Base-by-base conservation (phyloP, 2,888 invertebrate species). In the Chrysodeixis includens region DNA sequence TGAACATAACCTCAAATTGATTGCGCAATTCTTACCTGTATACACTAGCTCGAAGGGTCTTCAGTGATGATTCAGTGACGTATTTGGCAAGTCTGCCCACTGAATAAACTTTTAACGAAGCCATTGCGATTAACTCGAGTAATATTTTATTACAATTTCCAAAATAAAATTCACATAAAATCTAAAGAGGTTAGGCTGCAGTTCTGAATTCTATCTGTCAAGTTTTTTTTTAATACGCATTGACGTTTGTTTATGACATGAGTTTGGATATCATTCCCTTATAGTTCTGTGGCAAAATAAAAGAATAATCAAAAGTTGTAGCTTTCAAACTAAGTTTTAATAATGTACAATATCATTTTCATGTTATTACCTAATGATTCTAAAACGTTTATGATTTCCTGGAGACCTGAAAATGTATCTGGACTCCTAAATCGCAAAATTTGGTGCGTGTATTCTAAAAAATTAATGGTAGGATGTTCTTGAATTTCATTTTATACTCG, bases 1-100 rank as follows among this genome's bases (percentile, higher is more conserved):
- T 85, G 86, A 87, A 88, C 88, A 88, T 84, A 74, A 69, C 71
- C 60, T 71, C 69, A 61, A 79, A 72, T 79, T 71, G 81, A 86
- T 95, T 95, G 94, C 94, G 94, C 94, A 95, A 94, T 87, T 68
- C 56, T 91, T 93, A 96, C 96, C 95, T 95, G 87, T 90, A 90
- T 49, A 93, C 71, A 86, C 91, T 92, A 18, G 87, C 86, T 69
- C 92, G 91, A 69, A 93, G 82, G 62, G 88, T 90, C 78, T 91
- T 90, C 71, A 93, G 84, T 59, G 95, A 90, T 30, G 93, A 92
- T 71, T 95, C 96, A 63, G 94, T 89, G 22, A 95, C 81, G 66
- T 94, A 90, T 89, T 92, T 95, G 20, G 93, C 90, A 66, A 96
- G 85, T 88, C 93, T 92, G 56, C 94, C 90, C 66, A 94, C 86